Conservation (phyloP, 2,113 vertebrate species). For the Hemichromis elongatus region DNA sequence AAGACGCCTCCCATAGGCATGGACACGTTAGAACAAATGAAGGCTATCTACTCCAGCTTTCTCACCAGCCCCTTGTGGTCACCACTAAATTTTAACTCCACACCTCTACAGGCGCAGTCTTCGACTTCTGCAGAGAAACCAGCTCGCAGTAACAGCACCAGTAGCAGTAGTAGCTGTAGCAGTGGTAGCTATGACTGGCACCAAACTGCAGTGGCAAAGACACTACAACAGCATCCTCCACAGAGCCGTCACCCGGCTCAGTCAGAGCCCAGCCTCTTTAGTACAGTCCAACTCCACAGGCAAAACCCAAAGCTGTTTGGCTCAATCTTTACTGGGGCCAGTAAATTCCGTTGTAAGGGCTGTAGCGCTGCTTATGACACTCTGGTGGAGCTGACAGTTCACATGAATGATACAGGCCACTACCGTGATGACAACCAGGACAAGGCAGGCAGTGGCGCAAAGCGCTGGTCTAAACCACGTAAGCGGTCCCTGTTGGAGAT, state of each 20-base stretch:
- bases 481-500: conserved; percentile 98
- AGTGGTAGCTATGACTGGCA: conserved; percentile 98
- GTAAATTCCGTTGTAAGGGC: conserved; percentile 98
- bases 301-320: conserved; percentile 96
- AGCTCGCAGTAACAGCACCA: conserved; percentile 80
- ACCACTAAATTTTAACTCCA: conserved; percentile 85
- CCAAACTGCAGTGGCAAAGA: conserved; percentile 95
- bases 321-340: conserved; percentile 96
- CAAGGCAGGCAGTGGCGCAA: conserved; percentile 83
- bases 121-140: conserved; percentile 79
- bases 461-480: conserved; percentile 97
- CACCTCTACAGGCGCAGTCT: conserved; percentile 41
- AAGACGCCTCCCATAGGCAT: conserved; percentile 76
- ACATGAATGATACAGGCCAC: conserved; percentile 98
- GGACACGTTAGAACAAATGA: conserved; percentile 98
- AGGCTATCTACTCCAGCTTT: conserved; percentile 96
- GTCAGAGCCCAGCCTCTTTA: conserved; percentile 91
- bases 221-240: conserved; percentile 89
- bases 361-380: conserved; percentile 97
- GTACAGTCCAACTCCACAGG: conserved; percentile 94
- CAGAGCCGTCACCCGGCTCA: conserved; percentile 78
- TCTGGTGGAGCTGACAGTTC: conserved; percentile 94
- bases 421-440: conserved; percentile 98
- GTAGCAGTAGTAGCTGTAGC: conserved; percentile 88
- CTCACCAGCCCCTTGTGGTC: conserved; percentile 96